Conservation (phyloP, 2,888 invertebrate genomes). For the Pheosia tremula region DNA sequence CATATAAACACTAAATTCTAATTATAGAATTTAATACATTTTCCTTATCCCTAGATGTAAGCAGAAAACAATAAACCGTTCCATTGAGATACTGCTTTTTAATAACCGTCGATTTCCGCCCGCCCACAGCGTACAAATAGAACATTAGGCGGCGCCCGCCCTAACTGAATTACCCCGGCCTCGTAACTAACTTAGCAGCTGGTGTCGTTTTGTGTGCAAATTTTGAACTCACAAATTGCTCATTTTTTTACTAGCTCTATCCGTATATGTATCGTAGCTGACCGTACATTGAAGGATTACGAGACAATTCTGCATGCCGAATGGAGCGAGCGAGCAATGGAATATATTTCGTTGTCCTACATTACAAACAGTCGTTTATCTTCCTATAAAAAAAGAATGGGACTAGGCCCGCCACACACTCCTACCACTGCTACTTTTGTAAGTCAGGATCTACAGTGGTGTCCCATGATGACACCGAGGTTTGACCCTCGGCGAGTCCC, state of each 20-base stretch:
- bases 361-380: no score
- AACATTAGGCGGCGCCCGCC: slow-evolving; percentile 32
- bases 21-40: not conserved
- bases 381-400: no score
- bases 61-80: slow-evolving; percentile 2
- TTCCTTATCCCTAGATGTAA: not conserved
- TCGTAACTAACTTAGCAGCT: slow-evolving; percentile 34
- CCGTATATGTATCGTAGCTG: not conserved
- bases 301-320: no score
- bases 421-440: no score
- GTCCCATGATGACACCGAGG: no score
- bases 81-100: slow-evolving; percentile 39
- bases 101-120: slow-evolving; percentile 39
- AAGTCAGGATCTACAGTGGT: no score
- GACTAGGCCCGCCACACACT: no score
- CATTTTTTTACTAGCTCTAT: slow-evolving; percentile 5
- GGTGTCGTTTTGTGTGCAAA: slow-evolving; percentile 32
- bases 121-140: slow-evolving; percentile 32
- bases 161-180: slow-evolving; percentile 46
- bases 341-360: no score
- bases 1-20: no score
- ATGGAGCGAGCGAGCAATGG: no score
- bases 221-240: slow-evolving; percentile 27
- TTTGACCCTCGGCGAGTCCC: no score
- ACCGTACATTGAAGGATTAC: no score